Evolutionary conservation across 2,888 invertebrate genomes (phyloP).

Genomic region (Cenopis cana): DNA sequence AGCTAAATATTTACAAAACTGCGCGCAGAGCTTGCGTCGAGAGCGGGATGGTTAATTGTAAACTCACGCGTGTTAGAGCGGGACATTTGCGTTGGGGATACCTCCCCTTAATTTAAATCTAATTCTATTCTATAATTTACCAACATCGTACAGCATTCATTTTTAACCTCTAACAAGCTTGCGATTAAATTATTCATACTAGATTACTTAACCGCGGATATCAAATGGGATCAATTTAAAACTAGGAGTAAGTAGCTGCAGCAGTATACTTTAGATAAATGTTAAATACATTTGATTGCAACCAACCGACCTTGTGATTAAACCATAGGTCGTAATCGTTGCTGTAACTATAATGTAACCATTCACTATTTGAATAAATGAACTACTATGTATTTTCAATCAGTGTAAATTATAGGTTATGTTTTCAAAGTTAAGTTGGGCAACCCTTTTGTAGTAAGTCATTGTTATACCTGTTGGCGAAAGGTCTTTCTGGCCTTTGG

Average conservation of each 20-base stretch:
- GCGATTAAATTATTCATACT: slow-evolving; percentile 33
- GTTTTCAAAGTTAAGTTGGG: slow-evolving; percentile 1
- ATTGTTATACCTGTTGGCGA: background rate
- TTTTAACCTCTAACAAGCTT: slow-evolving; percentile 19
- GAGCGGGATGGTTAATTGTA: too few relatives aligned
- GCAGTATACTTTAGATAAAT: slow-evolving; percentile 17
- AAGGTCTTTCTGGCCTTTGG: background rate
- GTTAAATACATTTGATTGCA: slow-evolving; percentile 26
- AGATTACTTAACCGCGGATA: slow-evolving; percentile 17
- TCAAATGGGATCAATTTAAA: slow-evolving; percentile 38
- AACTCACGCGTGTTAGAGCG: too few relatives aligned
- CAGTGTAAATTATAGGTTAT: background rate
- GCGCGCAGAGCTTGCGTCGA: too few relatives aligned
- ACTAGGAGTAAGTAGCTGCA: slow-evolving; percentile 14
- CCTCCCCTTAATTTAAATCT: background rate
- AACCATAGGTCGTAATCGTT: background rate
- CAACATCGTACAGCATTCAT: background rate
- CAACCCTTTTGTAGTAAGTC: slow-evolving; percentile 18
- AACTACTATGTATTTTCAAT: slow-evolving; percentile 13
- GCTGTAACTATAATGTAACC: slow-evolving; percentile 6
- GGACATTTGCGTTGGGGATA: too few relatives aligned
- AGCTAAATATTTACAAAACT: too few relatives aligned
- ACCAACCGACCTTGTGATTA: slow-evolving; percentile 17
- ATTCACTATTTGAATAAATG: slow-evolving; percentile 28
- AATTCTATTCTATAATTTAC: background rate